Percentiles rank a stretch among this genome's conserved stretches.
These are phyloP conservation scores for Bellardia pandia DNA, from an alignment of 2,888 invertebrate species.

Conservation along the genomic window DNA sequence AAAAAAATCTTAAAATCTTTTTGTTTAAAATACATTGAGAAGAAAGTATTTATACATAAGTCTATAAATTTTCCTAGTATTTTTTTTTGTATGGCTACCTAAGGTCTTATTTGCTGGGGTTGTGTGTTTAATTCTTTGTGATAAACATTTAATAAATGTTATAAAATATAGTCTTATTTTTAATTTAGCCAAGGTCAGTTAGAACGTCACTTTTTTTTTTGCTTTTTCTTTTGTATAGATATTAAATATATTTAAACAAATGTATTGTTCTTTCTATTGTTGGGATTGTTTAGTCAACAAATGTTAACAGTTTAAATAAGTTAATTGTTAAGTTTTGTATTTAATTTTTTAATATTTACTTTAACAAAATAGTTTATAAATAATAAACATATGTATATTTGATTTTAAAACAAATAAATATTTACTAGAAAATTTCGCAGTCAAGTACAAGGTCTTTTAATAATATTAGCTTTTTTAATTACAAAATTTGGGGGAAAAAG, in stretches of 20 bases:
- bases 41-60: too few relatives aligned
- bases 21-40: background rate
- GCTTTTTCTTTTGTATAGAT: conserved; percentile 6
- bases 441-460: conserved; percentile 11
- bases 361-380: background rate
- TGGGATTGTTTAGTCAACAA: background rate
- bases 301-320: background rate
- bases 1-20: background rate
- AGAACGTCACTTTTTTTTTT: conserved; percentile 55
- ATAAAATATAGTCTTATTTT: conserved; percentile 3
- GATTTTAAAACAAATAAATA: background rate
- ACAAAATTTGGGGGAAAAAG: too few relatives aligned
- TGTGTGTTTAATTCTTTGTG: background rate
- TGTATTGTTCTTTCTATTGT: background rate
- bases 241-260: conserved; percentile 18
- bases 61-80: background rate
- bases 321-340: background rate
- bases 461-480: background rate
- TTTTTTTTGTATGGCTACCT: background rate
- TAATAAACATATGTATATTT: background rate
- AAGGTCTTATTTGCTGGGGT: background rate
- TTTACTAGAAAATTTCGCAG: background rate
- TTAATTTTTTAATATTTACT: too few relatives aligned
- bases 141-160: background rate
- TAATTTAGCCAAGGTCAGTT: conserved; percentile 64